Conservation (phyloP, 2,888 invertebrate genomes). For the Monopis laevigella region DNA sequence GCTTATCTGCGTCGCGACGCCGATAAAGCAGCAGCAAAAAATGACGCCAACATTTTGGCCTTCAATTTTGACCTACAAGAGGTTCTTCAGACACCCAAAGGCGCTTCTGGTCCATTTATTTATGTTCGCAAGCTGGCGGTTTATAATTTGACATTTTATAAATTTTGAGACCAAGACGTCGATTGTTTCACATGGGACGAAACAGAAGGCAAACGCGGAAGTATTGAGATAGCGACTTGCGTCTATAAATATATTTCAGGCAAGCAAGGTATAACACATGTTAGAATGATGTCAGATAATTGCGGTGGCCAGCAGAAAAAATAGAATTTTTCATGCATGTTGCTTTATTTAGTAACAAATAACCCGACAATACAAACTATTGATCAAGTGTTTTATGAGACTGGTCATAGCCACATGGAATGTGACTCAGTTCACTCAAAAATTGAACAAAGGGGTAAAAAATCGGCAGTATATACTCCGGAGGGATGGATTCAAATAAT, state of each 20-base stretch:
- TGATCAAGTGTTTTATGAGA: background rate
- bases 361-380: background rate
- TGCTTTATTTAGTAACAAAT: too few species aligned
- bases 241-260: background rate
- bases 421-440: background rate
- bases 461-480: background rate
- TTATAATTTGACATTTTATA: background rate
- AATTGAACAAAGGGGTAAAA: background rate
- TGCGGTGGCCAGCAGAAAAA: too few species aligned
- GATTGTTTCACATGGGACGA: background rate
- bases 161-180: background rate
- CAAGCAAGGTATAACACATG: too few species aligned
- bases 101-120: background rate
- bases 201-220: background rate
- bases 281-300: too few species aligned
- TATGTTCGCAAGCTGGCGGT: background rate
- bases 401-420: background rate
- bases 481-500: background rate
- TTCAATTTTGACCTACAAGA: too few species aligned
- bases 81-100: too few species aligned
- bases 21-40: too few species aligned
- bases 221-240: background rate
- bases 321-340: too few species aligned
- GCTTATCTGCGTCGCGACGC: too few species aligned
- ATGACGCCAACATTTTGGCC: too few species aligned